Evolutionary conservation across 2,888 invertebrate species (phyloP).

Genomic region (Ceriagrion tenellum): DNA sequence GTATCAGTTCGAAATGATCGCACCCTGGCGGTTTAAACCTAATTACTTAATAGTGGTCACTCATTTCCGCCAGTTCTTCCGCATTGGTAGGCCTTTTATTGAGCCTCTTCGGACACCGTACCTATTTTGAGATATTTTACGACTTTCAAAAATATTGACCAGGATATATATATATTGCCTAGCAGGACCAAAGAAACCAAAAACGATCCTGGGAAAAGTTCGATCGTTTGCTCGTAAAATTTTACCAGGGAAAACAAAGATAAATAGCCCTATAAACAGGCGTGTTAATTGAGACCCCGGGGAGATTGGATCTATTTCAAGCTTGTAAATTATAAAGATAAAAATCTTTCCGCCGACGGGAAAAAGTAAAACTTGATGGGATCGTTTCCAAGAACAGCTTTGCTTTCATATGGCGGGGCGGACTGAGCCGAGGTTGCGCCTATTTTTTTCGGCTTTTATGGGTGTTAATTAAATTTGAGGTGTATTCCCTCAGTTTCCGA

Average conservation of each 20-base stretch:
- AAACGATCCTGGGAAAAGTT: slow-evolving; percentile 25
- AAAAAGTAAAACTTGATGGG: not conserved
- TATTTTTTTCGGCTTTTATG: not conserved
- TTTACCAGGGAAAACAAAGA: slow-evolving; percentile 21
- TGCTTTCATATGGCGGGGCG: not conserved
- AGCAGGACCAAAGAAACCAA: not conserved
- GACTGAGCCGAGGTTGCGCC: not conserved
- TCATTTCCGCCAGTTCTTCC: not conserved
- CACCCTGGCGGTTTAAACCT: not conserved
- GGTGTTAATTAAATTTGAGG: no score
- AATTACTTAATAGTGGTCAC: not conserved
- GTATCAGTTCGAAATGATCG: not conserved
- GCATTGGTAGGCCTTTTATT: not conserved
- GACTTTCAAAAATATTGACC: slow-evolving; percentile 13
- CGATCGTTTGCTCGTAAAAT: not conserved
- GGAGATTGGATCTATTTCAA: slow-evolving; percentile 7
- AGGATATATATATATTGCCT: not conserved
- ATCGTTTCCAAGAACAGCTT: not conserved
- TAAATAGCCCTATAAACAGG: slow-evolving; percentile 1
- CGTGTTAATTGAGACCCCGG: not conserved
- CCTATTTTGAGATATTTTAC: not conserved
- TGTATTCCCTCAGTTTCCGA: no score
- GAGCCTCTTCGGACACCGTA: not conserved
- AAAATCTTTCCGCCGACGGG: not conserved
- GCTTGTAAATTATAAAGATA: not conserved